Evolutionary conservation across 1,140 invertebrate genomes (phyloP).

Genomic region (Drosophila rhopaloa): DNA sequence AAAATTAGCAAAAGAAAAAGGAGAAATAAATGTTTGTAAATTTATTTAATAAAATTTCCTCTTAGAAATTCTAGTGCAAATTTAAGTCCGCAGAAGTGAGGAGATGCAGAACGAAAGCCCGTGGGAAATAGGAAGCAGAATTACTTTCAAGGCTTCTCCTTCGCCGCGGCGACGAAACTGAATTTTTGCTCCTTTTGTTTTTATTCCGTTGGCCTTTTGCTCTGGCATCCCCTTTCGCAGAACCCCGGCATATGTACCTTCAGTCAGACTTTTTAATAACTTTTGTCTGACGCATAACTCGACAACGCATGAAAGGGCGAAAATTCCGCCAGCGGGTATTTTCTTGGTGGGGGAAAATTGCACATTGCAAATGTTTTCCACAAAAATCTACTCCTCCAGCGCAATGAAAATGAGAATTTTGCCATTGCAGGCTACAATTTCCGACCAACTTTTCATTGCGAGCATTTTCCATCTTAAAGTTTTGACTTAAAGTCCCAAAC

Average conservation of each 20-base stretch:
- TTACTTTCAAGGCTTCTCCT: constrained; percentile 18
- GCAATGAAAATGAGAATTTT: constrained; percentile 20
- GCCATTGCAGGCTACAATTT: constrained; percentile 21
- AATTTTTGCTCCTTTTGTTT: constrained; percentile 24
- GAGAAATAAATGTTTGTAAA: neutral
- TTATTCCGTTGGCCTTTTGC: constrained; percentile 1
- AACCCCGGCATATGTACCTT: constrained; percentile 1
- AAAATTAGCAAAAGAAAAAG: neutral
- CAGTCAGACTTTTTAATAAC: constrained; percentile 75
- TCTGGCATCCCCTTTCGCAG: neutral
- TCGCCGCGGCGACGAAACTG: constrained; percentile 2
- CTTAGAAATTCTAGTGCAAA: neutral
- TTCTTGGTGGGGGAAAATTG: constrained; percentile 30
- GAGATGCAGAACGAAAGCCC: constrained; percentile 7
- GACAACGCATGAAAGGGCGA: constrained; percentile 19
- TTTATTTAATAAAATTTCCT: neutral
- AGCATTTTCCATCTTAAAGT: constrained; percentile 37
- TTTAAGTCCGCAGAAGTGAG: neutral
- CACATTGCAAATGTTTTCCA: constrained; percentile 15
- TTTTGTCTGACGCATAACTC: constrained; percentile 63
- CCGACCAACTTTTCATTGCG: constrained; percentile 13
- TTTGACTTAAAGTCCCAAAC: constrained; percentile 39
- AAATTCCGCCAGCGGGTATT: constrained; percentile 19
- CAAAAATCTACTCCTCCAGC: neutral
- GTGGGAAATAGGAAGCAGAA: constrained; percentile 38